A percentile compares a stretch with the other conserved stretches of the same genome.
Conservation (phyloP, 2,797 vertebrate species). For the Sparidentex hasta region DNA sequence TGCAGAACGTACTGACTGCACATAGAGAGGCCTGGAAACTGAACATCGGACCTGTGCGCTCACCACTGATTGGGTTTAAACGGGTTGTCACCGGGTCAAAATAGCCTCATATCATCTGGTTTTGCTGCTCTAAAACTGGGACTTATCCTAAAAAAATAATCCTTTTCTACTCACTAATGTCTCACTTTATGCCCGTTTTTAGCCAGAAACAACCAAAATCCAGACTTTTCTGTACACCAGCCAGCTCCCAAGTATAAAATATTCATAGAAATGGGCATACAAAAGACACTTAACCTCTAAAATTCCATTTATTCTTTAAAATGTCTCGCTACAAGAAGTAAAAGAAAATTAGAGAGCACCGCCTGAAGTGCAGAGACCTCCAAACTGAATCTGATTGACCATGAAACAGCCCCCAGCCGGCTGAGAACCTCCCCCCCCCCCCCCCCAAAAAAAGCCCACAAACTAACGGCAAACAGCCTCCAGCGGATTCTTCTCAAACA, state of each 20-base stretch:
- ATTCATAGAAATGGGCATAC: not conserved
- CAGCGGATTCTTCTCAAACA: not conserved
- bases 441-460: not conserved
- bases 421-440: not conserved
- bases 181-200: not conserved
- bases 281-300: not conserved
- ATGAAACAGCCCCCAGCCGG: conserved; percentile 20
- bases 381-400: conserved; percentile 12
- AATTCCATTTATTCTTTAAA: not conserved
- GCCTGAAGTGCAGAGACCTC: not conserved
- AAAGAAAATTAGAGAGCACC: not conserved
- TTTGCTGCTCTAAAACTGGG: not conserved
- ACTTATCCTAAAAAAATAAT: not conserved
- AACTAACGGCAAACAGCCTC: conserved; percentile 17
- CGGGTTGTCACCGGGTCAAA: not conserved
- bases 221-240: not conserved
- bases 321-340: not conserved
- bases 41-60: not conserved
- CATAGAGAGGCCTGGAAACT: not conserved
- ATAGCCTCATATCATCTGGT: not conserved
- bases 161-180: too few relatives aligned
- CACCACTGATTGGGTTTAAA: not conserved
- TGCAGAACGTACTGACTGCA: not conserved
- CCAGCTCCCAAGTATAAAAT: not conserved
- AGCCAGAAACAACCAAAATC: not conserved